These are phyloP conservation scores for Caenorhabditis sp. DNA, from an alignment of 2,888 invertebrate species.

Conservation along the genomic window DNA sequence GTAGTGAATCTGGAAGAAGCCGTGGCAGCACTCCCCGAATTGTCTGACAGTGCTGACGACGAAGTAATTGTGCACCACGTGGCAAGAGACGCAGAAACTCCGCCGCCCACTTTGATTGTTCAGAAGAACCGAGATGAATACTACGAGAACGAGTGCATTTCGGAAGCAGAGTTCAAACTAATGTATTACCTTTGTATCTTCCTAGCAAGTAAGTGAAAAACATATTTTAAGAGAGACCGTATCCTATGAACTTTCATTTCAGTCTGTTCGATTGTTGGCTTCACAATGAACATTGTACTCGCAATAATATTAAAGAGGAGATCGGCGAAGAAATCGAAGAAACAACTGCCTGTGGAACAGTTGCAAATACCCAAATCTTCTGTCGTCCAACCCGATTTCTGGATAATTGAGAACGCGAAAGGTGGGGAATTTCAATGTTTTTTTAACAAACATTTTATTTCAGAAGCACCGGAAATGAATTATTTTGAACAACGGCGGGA, in stretches of 20 bases:
- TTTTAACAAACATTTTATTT: background rate
- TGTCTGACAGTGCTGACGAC: conserved; percentile 1
- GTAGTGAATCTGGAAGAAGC: conserved; percentile 42
- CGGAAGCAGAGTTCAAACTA: conserved; percentile 56
- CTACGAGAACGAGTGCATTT: conserved; percentile 32
- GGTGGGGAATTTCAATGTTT: background rate
- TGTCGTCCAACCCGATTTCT: conserved; percentile 46
- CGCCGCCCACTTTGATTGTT: conserved; percentile 37
- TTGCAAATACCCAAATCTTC: conserved; percentile 36
- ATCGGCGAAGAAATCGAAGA: conserved; percentile 8
- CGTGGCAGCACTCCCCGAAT: background rate
- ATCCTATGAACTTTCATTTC: conserved; percentile 9
- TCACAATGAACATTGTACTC: conserved; percentile 62
- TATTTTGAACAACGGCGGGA: conserved; percentile 13
- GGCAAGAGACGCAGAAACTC: conserved; percentile 25
- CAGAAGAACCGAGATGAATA: conserved; percentile 26
- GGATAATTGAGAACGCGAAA: conserved; percentile 37
- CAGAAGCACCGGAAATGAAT: conserved; percentile 7
- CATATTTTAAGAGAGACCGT: background rate
- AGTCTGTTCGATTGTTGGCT: conserved; percentile 60
- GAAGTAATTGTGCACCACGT: conserved; percentile 14
- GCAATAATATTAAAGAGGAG: conserved; percentile 35
- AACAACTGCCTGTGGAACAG: conserved; percentile 12
- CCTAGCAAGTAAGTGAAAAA: conserved; percentile 41
- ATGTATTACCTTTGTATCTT: conserved; percentile 58